phyloP scores from a whole-genome alignment of 2,888 invertebrate species.

The Mythimna impura region DNA sequence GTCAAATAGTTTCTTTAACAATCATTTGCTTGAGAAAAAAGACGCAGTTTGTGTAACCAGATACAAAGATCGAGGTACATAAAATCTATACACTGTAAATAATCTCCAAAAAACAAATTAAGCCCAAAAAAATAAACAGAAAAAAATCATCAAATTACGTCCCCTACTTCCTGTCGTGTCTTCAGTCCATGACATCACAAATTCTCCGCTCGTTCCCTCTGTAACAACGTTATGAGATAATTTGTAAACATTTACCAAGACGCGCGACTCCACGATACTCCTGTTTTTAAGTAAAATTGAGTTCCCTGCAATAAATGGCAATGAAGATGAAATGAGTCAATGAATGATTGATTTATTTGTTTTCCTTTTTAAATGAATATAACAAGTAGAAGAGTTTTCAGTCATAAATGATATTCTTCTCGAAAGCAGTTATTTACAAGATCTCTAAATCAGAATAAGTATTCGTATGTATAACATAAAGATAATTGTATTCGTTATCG shows the following conservation, averaged over 20 bases:
- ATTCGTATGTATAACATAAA: no score
- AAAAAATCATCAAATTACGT: slow-evolving; percentile 32
- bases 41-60: background rate
- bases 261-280: slow-evolving; percentile 27
- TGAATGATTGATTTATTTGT: slow-evolving; percentile 18
- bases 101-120: slow-evolving; percentile 15
- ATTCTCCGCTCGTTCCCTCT: slow-evolving; percentile 34
- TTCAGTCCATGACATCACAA: slow-evolving; percentile 48
- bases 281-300: slow-evolving; percentile 39
- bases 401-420: no score
- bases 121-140: slow-evolving; percentile 2
- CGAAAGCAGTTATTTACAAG: background rate
- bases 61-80: background rate
- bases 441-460: background rate
- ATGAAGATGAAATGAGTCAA: slow-evolving; percentile 23
- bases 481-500: background rate
- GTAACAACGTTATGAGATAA: slow-evolving; percentile 57
- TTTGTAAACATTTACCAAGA: slow-evolving; percentile 57
- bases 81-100: background rate
- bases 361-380: background rate
- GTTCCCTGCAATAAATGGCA: slow-evolving; percentile 18
- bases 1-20: background rate
- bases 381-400: no score
- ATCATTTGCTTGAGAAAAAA: background rate
- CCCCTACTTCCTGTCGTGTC: background rate